These are phyloP conservation scores for Anorthoa munda DNA, from an alignment of 2,888 invertebrate species.

Conservation along the genomic window DNA sequence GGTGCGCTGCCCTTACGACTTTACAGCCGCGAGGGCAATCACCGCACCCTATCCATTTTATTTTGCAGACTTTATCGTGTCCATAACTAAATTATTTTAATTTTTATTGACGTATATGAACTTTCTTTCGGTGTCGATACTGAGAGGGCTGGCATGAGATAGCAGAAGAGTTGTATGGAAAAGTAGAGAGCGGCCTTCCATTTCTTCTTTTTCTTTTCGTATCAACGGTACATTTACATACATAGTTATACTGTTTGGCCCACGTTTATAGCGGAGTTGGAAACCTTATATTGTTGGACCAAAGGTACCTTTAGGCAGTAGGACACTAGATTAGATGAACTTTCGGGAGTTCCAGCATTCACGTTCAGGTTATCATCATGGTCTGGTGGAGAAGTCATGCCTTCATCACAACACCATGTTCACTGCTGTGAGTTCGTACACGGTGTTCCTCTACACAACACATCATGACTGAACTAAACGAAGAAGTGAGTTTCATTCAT, in stretches of 20 bases:
- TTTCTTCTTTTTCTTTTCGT: too few relatives aligned
- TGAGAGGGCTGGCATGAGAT: too few relatives aligned
- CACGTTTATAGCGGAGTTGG: too few relatives aligned
- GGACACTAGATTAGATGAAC: too few relatives aligned
- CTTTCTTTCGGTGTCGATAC: background rate
- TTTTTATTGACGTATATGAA: background rate
- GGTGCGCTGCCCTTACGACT: constrained; percentile 59
- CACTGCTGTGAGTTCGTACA: background rate
- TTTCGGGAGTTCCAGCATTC: too few relatives aligned
- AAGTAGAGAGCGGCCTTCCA: too few relatives aligned
- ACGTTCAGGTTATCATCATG: background rate
- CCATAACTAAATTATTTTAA: constrained; percentile 42
- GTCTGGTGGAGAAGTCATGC: background rate
- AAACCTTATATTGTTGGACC: too few relatives aligned
- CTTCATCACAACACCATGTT: background rate
- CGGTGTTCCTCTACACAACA: too few relatives aligned
- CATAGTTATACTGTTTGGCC: too few relatives aligned
- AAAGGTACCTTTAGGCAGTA: too few relatives aligned
- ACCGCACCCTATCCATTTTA: constrained; percentile 57
- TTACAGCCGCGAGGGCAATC: constrained; percentile 47
- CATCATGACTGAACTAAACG: background rate
- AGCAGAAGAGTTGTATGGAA: too few relatives aligned
- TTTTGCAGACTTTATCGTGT: constrained; percentile 56
- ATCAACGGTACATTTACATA: too few relatives aligned
- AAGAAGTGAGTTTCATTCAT: constrained; percentile 28